phyloP scores from a whole-genome alignment of 2,888 invertebrate species.

The Lepidonotus clava region DNA sequence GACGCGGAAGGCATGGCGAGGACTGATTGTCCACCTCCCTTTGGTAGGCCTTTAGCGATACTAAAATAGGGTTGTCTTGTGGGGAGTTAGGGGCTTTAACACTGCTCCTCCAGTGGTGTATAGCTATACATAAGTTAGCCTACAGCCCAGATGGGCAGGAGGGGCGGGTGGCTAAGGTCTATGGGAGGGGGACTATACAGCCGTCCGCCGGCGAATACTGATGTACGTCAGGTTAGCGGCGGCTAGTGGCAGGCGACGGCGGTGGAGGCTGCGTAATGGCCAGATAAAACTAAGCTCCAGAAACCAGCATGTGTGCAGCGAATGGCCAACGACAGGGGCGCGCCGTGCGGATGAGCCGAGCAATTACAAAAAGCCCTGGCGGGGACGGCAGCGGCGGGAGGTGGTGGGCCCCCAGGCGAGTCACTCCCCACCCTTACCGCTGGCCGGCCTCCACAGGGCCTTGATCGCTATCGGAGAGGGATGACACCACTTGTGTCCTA shows the following conservation, averaged over 20 bases:
- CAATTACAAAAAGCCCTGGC: conserved; percentile 11
- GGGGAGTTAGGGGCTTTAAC: too few relatives aligned
- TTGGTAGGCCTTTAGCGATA: too few relatives aligned
- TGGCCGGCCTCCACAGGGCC: not conserved
- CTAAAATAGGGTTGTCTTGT: too few relatives aligned
- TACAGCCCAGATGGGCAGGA: too few relatives aligned
- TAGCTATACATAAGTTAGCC: too few relatives aligned
- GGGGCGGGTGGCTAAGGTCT: too few relatives aligned
- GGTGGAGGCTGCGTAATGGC: conserved; percentile 18
- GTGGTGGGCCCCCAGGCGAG: not conserved
- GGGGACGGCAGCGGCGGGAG: too few relatives aligned
- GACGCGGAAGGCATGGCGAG: too few relatives aligned
- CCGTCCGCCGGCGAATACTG: conserved; percentile 19
- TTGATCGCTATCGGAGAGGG: not conserved
- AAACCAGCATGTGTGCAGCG: conserved; percentile 17
- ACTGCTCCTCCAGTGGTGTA: too few relatives aligned
- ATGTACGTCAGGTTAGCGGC: not conserved
- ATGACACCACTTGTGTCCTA: conserved; percentile 18
- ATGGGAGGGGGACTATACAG: too few relatives aligned
- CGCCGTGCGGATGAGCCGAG: conserved; percentile 27
- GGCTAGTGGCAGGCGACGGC: too few relatives aligned
- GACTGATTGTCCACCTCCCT: too few relatives aligned
- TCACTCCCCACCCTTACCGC: not conserved
- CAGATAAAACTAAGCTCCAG: conserved; percentile 44
- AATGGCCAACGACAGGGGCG: conserved; percentile 11